Percentiles rank a stretch among this genome's conserved stretches.
phyloP scores from a whole-genome alignment of 2,888 invertebrate genomes.

The Ctena decussata region DNA sequence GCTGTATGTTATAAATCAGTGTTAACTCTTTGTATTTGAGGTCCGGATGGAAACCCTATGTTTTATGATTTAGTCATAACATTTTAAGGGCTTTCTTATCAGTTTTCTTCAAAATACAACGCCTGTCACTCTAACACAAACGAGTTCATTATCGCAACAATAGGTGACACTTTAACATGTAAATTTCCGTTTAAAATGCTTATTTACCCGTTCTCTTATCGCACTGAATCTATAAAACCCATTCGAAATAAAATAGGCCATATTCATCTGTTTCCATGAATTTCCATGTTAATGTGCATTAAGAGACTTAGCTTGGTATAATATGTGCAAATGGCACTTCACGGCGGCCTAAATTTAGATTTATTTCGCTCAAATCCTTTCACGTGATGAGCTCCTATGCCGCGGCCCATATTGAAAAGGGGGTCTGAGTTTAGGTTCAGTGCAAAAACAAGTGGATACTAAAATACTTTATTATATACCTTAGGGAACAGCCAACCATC shows the following conservation, averaged over 20 bases:
- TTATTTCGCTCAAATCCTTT: neutral
- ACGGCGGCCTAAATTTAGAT: neutral
- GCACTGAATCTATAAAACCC: neutral
- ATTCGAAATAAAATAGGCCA: neutral
- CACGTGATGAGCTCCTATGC: no score
- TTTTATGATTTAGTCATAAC: neutral
- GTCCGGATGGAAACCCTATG: neutral
- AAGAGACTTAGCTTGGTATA: conserved; percentile 21
- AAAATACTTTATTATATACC: no score
- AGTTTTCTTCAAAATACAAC: neutral
- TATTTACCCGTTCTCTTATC: neutral
- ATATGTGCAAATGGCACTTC: conserved; percentile 17
- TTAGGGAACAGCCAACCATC: no score
- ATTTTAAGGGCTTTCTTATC: neutral
- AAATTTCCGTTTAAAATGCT: neutral
- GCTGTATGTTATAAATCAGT: no score
- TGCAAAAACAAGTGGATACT: no score
- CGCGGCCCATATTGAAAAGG: no score
- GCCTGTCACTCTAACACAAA: neutral
- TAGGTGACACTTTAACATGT: neutral
- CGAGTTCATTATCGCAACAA: neutral
- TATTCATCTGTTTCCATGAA: neutral
- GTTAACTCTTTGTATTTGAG: no score
- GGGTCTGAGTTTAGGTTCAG: no score
- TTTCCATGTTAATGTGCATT: conserved; percentile 45